Base-by-base conservation (phyloP, 2,113 vertebrate genomes). In the Heterotilapia buettikoferi region DNA sequence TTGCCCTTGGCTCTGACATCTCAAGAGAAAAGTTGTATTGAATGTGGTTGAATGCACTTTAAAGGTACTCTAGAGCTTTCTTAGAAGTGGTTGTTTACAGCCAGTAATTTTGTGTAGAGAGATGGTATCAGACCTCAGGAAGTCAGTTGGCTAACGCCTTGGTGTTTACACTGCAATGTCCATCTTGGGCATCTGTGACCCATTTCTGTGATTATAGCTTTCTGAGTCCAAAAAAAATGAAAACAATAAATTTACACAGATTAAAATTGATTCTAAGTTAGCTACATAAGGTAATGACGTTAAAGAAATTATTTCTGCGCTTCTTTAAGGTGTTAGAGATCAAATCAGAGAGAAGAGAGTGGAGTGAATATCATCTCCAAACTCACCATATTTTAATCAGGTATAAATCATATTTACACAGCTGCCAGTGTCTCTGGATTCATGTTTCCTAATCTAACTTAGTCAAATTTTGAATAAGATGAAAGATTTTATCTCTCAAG, bases 61-160 rank as follows among this genome's bases (percentile, higher is more conserved):
- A 92, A 94, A 94, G 82, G 83, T 91, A 43, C 92, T 92, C 84
- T 18, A 26, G 83, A 91, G 86, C 73, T 93, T 90, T 92, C 73
- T 91, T 56, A 82, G 79, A 90, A 86, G 82, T 87, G 53, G 36
- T 92, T 92, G 92, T 95, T 96, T 94, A 93, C 88, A 88, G 84
- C 16, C 31, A 78, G 84, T 89, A 91, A 93, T 91, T 94, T 93
- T 93, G 90, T 91, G 87, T 87, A 76, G 83, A 82, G 87, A 94
- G 95, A 96, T 95, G 73, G 33, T 94, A 96, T 95, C 94, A 87
- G 92, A 76, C 18, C 83, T 88, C 94, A 94, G 94, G 95, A 96
- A 95, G 95, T 95, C 90, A 89, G 82, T 92, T 80, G 84, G 95
- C 92, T 95, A 95, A 95, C 95, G 95, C 95, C 95, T 95, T 94